Conservation (phyloP, 2,113 vertebrate species). For the Amia ocellicauda region DNA sequence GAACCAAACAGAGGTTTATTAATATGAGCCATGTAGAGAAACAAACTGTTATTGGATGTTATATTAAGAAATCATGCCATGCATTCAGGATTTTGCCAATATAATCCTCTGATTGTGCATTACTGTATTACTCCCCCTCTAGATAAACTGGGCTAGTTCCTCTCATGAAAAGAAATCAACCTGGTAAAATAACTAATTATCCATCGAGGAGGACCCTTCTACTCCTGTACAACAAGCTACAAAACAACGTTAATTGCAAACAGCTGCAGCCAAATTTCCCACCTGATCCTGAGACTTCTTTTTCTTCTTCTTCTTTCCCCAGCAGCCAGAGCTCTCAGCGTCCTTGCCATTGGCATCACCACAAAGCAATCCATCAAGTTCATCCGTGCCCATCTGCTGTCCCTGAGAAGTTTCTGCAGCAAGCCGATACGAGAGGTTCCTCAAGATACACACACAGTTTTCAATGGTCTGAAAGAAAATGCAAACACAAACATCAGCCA, state of each 20-base stretch:
- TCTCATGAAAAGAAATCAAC: constrained; percentile 7
- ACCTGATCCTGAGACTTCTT: constrained; percentile 99
- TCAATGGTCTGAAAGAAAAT: constrained; percentile 83
- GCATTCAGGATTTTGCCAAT: neutral
- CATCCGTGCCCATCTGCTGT: constrained; percentile 94
- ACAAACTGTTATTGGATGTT: no score
- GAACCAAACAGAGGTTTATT: no score
- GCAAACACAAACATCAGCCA: constrained; percentile 1
- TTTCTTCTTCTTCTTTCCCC: constrained; percentile 99
- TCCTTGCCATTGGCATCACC: constrained; percentile 88
- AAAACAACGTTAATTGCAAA: constrained; percentile 6
- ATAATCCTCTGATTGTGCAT: neutral
- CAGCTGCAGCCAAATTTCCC: constrained; percentile 19
- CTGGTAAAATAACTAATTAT: constrained; percentile 4
- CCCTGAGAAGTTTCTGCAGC: constrained; percentile 98
- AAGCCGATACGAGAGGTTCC: constrained; percentile 97
- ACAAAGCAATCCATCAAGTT: constrained; percentile 93
- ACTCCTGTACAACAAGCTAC: neutral
- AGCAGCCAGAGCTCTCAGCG: constrained; percentile 91
- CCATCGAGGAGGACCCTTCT: neutral
- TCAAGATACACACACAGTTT: constrained; percentile 99
- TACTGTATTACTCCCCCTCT: neutral
- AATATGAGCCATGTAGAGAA: no score
- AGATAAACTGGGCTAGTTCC: neutral
- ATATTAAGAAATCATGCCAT: no score